Evolutionary conservation across 2,113 vertebrate genomes (phyloP).

Genomic region (Ptyas mucosa): DNA sequence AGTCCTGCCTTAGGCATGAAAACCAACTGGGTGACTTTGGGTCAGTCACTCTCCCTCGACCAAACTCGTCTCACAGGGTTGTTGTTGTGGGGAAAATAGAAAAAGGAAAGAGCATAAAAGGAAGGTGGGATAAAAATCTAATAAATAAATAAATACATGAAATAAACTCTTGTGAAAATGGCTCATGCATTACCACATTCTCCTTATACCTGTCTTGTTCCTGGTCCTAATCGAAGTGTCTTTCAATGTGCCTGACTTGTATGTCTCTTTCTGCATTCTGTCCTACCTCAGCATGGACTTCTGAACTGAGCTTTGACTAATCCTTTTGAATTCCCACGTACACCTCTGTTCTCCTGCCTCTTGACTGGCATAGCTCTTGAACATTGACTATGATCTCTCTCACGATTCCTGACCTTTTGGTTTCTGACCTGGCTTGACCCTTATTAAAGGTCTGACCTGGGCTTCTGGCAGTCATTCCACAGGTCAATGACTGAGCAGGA

Average conservation of each 20-base stretch:
- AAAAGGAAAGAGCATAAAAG: not conserved
- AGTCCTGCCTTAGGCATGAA: not conserved
- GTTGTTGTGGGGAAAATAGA: not conserved
- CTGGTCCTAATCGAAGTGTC: not conserved
- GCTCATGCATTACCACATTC: not conserved
- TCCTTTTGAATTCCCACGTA: conserved; percentile 7
- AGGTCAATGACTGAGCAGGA: conserved; percentile 12
- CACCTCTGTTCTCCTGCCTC: not conserved
- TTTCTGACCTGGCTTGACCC: conserved; percentile 32
- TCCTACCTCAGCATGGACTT: not conserved
- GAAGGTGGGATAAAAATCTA: not conserved
- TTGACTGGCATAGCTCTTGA: conserved; percentile 2
- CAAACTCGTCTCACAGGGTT: not conserved
- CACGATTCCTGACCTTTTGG: conserved; percentile 32
- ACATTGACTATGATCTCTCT: conserved; percentile 22
- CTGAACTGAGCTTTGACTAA: conserved; percentile 5
- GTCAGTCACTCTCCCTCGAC: not conserved
- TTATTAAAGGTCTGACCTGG: conserved; percentile 24
- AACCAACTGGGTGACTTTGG: not conserved
- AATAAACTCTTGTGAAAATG: not conserved
- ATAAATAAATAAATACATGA: not conserved
- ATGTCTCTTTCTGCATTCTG: not conserved
- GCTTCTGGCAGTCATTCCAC: conserved; percentile 12
- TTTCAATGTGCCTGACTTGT: not conserved
- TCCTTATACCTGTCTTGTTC: not conserved